Conservation (phyloP, 92 coral and sea anemone species). For the Phymanthus crucifer region DNA sequence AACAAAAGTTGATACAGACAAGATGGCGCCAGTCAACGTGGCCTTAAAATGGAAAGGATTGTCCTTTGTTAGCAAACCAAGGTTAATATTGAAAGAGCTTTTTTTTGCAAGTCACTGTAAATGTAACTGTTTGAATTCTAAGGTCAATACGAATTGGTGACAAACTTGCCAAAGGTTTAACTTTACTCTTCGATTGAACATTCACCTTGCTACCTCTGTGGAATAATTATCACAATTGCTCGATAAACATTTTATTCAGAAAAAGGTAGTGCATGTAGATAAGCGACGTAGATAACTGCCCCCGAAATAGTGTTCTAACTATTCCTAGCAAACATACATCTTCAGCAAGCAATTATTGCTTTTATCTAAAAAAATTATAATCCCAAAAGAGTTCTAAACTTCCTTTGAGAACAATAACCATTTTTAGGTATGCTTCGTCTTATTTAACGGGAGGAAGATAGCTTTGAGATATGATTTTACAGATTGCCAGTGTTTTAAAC, state of each 20-base stretch:
- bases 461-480: background rate
- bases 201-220: background rate
- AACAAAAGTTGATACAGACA: slow-evolving; percentile 15
- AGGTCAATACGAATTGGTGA: too few species aligned
- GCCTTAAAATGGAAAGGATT: background rate
- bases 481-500: background rate
- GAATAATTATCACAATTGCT: background rate
- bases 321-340: background rate
- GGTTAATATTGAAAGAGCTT: background rate
- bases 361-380: too few species aligned
- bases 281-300: background rate
- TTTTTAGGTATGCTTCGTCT: too few species aligned
- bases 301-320: background rate
- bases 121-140: background rate
- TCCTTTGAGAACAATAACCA: too few species aligned
- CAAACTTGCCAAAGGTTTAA: background rate
- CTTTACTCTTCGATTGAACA: background rate
- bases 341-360: background rate
- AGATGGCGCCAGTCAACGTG: slow-evolving; percentile 17
- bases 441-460: background rate
- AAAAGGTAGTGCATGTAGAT: background rate
- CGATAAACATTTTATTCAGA: background rate
- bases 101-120: background rate
- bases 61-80: background rate
- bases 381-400: too few species aligned